These are phyloP conservation scores for Apamea sordens DNA, from an alignment of 2,888 invertebrate genomes.

Conservation along the genomic window DNA sequence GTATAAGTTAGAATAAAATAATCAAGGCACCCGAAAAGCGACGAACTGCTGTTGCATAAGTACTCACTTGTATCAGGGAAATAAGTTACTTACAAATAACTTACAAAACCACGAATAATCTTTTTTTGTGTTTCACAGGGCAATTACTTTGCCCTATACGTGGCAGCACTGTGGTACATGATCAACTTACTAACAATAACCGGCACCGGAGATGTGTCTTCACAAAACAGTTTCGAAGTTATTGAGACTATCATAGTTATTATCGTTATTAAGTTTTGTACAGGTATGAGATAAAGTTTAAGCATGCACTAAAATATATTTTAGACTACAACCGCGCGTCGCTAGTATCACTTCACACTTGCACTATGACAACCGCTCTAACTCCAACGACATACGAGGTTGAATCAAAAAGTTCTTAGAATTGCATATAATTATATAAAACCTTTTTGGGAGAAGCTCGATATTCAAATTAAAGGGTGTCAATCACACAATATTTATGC, in stretches of 20 bases:
- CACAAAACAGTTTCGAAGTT: constrained; percentile 86
- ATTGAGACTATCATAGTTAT: constrained; percentile 86
- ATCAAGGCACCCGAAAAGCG: not conserved
- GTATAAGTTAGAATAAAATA: not conserved
- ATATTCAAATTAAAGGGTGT: no score
- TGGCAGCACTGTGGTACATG: constrained; percentile 88
- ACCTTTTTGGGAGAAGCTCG: no score
- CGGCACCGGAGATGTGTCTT: constrained; percentile 88
- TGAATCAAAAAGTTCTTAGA: no score
- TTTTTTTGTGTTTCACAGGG: constrained; percentile 70
- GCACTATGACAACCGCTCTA: not conserved
- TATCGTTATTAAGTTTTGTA: constrained; percentile 87
- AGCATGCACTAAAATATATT: not conserved
- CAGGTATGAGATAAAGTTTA: constrained; percentile 75
- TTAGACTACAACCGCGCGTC: not conserved
- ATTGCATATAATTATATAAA: no score
- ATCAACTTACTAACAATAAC: constrained; percentile 88
- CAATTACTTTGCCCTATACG: constrained; percentile 83
- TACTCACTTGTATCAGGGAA: not conserved
- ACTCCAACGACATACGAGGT: not conserved
- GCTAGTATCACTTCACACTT: not conserved
- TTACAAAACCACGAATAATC: not conserved
- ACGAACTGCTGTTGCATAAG: not conserved
- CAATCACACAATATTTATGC: no score
- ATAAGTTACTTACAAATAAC: not conserved